Evolutionary conservation across 2,797 vertebrate species (phyloP).

Genomic region (Aphelocoma californica): DNA sequence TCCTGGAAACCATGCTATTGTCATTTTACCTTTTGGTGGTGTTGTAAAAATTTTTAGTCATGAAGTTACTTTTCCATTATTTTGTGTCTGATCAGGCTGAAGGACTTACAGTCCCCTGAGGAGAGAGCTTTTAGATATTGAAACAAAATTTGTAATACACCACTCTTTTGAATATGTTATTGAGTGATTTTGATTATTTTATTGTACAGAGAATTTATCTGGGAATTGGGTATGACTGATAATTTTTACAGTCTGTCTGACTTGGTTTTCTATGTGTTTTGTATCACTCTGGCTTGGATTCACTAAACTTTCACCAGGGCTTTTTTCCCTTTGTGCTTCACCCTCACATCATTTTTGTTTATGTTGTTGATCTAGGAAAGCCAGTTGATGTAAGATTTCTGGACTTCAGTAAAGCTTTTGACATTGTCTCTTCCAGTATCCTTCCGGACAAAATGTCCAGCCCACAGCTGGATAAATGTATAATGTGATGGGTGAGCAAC

Average conservation of each 20-base stretch:
- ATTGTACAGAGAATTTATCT: neutral
- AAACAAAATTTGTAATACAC: neutral
- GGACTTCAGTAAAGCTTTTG: neutral
- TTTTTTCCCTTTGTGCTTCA: neutral
- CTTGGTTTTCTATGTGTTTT: neutral
- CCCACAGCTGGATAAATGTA: fast-evolving
- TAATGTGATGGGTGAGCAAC: neutral
- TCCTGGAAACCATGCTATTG: neutral
- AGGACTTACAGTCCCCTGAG: neutral
- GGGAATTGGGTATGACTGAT: neutral
- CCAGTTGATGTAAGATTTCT: neutral
- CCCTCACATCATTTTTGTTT: neutral
- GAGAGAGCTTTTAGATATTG: neutral
- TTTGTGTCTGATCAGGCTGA: neutral
- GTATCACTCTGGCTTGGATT: neutral
- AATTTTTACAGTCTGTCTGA: neutral
- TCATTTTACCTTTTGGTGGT: neutral
- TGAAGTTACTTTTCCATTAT: neutral
- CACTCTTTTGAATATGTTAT: neutral
- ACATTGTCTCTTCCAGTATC: too few relatives aligned
- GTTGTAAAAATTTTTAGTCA: neutral
- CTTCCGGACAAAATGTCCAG: neutral
- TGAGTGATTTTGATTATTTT: neutral
- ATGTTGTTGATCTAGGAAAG: neutral
- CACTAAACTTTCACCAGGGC: neutral